A percentile compares a stretch with the other conserved stretches of the same genome.
Evolutionary conservation across 2,888 invertebrate species (phyloP).

Genomic region (Tetranychus piercei): DNA sequence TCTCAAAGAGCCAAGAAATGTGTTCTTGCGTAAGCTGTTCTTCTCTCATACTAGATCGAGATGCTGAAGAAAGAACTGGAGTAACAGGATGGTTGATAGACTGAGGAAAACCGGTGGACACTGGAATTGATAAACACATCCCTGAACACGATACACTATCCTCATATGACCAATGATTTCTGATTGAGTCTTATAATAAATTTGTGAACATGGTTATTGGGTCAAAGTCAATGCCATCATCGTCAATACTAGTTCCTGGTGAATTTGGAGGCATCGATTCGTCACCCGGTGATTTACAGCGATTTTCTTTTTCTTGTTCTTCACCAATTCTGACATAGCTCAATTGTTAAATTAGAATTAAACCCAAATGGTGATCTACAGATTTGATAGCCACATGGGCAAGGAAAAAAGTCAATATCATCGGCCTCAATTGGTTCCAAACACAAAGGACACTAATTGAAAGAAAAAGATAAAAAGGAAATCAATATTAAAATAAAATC

Average conservation of each 20-base stretch:
- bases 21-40: neutral
- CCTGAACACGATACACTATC: neutral
- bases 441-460: constrained; percentile 75
- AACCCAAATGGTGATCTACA: constrained; percentile 44
- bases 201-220: constrained; percentile 23
- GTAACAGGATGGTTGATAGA: neutral
- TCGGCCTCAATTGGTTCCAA: constrained; percentile 98
- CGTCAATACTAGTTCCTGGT: constrained; percentile 4
- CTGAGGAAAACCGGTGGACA: neutral
- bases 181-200: constrained; percentile 21
- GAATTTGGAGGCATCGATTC: constrained; percentile 6
- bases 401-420: constrained; percentile 95
- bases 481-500: neutral
- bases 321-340: constrained; percentile 14
- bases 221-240: constrained; percentile 24
- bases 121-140: neutral
- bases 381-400: constrained; percentile 99
- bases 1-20: constrained; percentile 6
- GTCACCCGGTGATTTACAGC: constrained; percentile 9
- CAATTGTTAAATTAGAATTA: constrained; percentile 19
- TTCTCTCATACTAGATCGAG: neutral
- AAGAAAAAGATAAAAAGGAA: neutral
- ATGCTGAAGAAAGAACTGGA: neutral
- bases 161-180: constrained; percentile 1
- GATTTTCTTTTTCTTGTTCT: constrained; percentile 14